These are phyloP conservation scores for Chromis chromis DNA, from an alignment of 2,797 vertebrate species.

Conservation along the genomic window DNA sequence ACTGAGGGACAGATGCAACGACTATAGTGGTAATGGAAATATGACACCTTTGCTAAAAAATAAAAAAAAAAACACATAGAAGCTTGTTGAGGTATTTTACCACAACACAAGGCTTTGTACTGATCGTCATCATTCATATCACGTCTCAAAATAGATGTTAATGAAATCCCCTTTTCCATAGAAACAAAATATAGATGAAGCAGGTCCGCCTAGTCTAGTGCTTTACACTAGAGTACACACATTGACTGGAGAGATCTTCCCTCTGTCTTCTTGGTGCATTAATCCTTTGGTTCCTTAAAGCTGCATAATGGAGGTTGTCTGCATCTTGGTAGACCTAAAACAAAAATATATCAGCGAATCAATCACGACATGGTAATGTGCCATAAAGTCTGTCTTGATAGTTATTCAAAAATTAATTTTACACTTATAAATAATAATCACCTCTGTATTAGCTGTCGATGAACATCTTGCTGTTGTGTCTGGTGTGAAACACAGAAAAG, in stretches of 20 bases:
- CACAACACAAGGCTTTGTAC: neutral
- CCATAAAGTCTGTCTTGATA: too few species aligned
- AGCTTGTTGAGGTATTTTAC: neutral
- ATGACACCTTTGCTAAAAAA: too few species aligned
- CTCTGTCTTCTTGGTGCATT: conserved; percentile 15
- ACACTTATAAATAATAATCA: neutral
- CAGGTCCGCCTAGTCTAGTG: conserved; percentile 11
- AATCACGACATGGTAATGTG: neutral
- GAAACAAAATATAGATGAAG: neutral
- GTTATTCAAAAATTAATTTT: too few species aligned
- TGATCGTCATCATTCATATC: neutral
- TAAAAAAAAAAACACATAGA: too few species aligned
- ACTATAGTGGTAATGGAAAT: neutral
- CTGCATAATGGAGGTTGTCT: conserved; percentile 38
- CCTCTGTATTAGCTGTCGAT: neutral
- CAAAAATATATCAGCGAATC: neutral
- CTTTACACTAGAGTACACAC: conserved; percentile 38
- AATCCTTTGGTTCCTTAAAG: conserved; percentile 5
- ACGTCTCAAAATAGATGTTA: neutral
- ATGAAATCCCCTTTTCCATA: neutral
- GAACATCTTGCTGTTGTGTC: neutral
- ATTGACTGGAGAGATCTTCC: neutral
- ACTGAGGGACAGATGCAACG: neutral
- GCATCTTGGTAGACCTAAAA: neutral
- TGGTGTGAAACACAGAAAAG: conserved; percentile 1